phyloP scores from a whole-genome alignment of 2,113 vertebrate species.

The Pycnonotus jocosus region DNA sequence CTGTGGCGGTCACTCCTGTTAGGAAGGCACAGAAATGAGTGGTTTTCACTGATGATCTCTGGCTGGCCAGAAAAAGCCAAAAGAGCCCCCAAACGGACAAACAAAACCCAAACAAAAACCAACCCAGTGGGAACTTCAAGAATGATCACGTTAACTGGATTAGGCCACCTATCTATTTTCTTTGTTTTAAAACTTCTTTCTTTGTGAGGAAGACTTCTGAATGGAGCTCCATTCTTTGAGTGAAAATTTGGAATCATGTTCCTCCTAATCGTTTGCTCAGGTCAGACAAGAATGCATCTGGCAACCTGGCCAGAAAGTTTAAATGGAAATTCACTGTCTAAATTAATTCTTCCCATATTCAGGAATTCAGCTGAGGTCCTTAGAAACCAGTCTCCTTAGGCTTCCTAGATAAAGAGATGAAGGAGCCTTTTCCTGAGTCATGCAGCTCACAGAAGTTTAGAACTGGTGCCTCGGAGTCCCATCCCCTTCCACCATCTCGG shows the following conservation, averaged over 20 bases:
- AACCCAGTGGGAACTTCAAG: neutral
- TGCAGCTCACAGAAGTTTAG: neutral
- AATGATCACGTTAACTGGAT: neutral
- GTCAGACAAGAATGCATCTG: neutral
- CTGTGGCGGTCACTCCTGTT: slow-evolving; percentile 91
- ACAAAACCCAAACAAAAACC: neutral
- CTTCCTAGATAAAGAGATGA: neutral
- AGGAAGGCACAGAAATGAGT: slow-evolving; percentile 45
- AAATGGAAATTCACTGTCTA: neutral
- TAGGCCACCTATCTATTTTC: neutral
- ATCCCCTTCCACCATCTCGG: neutral
- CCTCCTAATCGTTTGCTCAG: neutral
- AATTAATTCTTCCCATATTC: neutral
- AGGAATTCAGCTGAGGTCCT: neutral
- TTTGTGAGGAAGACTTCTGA: neutral
- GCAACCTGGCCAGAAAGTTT: neutral
- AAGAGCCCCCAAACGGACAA: neutral
- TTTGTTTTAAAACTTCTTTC: neutral
- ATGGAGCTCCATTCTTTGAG: neutral
- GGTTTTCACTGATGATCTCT: neutral
- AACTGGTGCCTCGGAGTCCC: neutral
- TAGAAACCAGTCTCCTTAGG: neutral
- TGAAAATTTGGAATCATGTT: neutral
- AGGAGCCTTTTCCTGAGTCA: neutral
- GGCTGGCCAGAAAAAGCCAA: neutral